Percentiles rank a stretch among this genome's conserved stretches.
phyloP scores from a whole-genome alignment of 2,797 vertebrate genomes.

The Macropus fuliginosus region DNA sequence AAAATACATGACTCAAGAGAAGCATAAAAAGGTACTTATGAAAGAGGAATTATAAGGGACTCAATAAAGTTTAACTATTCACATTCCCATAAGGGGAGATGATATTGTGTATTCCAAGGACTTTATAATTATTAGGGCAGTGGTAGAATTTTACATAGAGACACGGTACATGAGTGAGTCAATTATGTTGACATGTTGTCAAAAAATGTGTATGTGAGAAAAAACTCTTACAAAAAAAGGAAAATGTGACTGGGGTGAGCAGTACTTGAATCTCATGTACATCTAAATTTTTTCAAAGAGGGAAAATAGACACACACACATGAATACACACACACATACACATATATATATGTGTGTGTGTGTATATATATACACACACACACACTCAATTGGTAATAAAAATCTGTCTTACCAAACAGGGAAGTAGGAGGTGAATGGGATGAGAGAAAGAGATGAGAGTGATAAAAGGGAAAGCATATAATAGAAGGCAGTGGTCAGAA shows the following conservation, averaged over 20 bases:
- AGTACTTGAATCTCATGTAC: neutral
- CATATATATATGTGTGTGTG: too few species aligned
- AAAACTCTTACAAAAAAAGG: neutral
- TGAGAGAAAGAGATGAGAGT: neutral
- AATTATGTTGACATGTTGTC: neutral
- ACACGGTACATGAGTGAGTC: too few species aligned
- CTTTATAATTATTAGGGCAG: neutral
- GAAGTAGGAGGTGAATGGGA: neutral
- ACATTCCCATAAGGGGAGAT: neutral
- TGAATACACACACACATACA: too few species aligned
- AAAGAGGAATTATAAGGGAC: neutral
- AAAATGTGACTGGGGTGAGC: neutral
- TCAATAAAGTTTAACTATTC: neutral
- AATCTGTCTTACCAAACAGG: neutral
- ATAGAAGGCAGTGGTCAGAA: neutral
- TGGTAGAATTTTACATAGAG: neutral
- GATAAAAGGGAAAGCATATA: neutral
- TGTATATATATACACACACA: too few species aligned
- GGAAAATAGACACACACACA: neutral
- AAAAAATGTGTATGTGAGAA: neutral
- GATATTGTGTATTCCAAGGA: too few species aligned
- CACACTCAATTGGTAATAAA: neutral
- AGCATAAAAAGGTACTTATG: neutral
- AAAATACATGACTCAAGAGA: neutral
- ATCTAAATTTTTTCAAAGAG: neutral